Conservation (phyloP, 2,797 vertebrate species). For the Limnodromus scolopaceus region DNA sequence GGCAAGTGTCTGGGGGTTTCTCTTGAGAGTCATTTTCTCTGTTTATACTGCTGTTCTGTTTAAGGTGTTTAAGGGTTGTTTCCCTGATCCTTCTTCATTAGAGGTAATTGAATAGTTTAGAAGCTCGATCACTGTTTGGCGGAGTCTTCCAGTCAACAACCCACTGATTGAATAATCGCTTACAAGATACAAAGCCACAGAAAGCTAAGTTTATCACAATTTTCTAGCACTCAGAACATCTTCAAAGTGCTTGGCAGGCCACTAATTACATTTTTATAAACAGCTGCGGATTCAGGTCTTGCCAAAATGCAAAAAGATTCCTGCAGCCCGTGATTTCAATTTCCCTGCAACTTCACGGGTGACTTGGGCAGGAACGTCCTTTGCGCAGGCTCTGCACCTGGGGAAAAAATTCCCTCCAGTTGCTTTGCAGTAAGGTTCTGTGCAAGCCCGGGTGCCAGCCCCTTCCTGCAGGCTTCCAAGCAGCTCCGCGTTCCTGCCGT, state of each 20-base stretch:
- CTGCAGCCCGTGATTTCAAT: not conserved
- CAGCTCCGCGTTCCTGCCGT: not conserved
- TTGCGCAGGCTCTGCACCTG: not conserved
- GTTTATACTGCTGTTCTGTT: constrained; percentile 53
- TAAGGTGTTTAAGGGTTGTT: constrained; percentile 59
- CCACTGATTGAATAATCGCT: constrained; percentile 10
- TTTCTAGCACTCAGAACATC: constrained; percentile 38
- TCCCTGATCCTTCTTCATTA: constrained; percentile 61
- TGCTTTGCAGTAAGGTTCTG: not conserved
- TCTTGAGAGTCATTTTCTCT: constrained; percentile 56
- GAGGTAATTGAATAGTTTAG: constrained; percentile 57
- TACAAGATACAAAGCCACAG: not conserved
- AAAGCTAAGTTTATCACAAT: constrained; percentile 27
- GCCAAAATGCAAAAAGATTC: not conserved
- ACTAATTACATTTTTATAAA: constrained; percentile 41
- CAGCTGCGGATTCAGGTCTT: not conserved
- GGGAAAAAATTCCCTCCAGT: not conserved
- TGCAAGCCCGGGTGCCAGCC: not conserved
- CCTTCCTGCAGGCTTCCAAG: constrained; percentile 13
- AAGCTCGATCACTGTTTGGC: constrained; percentile 23
- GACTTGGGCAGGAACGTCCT: not conserved
- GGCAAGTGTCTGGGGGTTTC: constrained; percentile 57
- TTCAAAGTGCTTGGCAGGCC: constrained; percentile 30
- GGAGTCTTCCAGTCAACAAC: constrained; percentile 34
- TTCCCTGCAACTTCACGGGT: not conserved